Evolutionary conservation across 37 sponge, comb jelly and placozoan species (phyloP).

Genomic region (Cladorhizidae sp.): DNA sequence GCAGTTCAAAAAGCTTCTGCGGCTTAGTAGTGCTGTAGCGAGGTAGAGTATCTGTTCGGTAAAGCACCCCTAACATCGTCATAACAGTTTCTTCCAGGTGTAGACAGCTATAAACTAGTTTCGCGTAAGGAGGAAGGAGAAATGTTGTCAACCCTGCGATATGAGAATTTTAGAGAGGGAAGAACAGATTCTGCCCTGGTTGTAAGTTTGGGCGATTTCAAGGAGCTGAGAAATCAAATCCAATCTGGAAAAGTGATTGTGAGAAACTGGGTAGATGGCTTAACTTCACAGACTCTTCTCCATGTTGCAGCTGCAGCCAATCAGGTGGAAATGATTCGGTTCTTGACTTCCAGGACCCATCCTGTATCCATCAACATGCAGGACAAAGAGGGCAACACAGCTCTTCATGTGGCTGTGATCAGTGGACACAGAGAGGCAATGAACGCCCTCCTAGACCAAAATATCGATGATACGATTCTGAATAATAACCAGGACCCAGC

Average conservation of each 20-base stretch:
- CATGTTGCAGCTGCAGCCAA: constrained; percentile 57
- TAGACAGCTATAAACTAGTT: too few relatives aligned
- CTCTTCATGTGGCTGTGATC: constrained; percentile 76
- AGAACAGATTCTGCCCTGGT: not conserved
- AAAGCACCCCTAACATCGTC: too few relatives aligned
- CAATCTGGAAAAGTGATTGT: not conserved
- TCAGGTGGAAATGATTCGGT: constrained; percentile 44
- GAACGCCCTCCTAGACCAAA: constrained; percentile 46
- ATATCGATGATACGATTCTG: constrained; percentile 39
- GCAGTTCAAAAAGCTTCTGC: too few relatives aligned
- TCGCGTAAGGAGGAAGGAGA: too few relatives aligned
- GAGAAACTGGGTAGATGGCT: not conserved
- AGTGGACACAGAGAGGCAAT: constrained; percentile 32
- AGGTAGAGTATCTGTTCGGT: too few relatives aligned
- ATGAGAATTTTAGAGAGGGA: too few relatives aligned
- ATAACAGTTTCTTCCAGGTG: too few relatives aligned
- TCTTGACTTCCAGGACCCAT: constrained; percentile 30
- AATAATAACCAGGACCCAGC: constrained; percentile 48
- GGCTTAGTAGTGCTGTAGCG: too few relatives aligned
- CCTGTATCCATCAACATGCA: constrained; percentile 41
- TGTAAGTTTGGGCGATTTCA: not conserved
- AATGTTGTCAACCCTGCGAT: too few relatives aligned
- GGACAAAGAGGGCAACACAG: constrained; percentile 80
- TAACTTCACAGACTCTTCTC: constrained; percentile 40
- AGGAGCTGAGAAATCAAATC: not conserved